Percentiles rank a stretch among this genome's conserved stretches.
Evolutionary conservation across 2,113 vertebrate species (phyloP).

Genomic region (Cyanoderma ruficeps): DNA sequence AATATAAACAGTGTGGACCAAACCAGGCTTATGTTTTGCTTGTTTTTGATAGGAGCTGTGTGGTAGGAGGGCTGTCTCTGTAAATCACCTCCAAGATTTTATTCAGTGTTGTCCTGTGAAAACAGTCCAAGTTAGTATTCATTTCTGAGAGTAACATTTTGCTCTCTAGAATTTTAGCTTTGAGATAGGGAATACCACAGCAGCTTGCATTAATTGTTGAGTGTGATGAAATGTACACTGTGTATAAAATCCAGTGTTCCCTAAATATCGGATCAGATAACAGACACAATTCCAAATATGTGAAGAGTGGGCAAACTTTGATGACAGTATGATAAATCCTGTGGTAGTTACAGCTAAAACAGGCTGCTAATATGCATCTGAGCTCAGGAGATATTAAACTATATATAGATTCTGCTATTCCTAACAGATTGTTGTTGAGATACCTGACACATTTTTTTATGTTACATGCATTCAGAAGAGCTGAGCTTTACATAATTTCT

Average conservation of each 20-base stretch:
- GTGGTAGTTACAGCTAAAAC: conserved; percentile 34
- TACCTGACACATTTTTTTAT: conserved; percentile 65
- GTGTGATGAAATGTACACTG: background rate
- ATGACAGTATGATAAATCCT: conserved; percentile 20
- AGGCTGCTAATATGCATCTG: conserved; percentile 41
- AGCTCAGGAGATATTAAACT: conserved; percentile 64
- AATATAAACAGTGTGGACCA: conserved; percentile 29
- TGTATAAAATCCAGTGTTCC: background rate
- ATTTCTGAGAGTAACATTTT: background rate
- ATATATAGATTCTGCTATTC: conserved; percentile 59
- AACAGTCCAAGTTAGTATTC: background rate
- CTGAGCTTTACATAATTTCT: conserved; percentile 64
- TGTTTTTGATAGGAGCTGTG: conserved; percentile 7
- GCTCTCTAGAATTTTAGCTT: background rate
- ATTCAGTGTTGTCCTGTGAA: conserved; percentile 32
- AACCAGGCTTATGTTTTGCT: background rate
- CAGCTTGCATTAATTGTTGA: background rate
- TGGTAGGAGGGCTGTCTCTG: background rate
- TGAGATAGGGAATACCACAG: background rate
- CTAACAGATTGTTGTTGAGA: conserved; percentile 60
- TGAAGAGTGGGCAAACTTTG: conserved; percentile 48
- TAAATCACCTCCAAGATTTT: conserved; percentile 31
- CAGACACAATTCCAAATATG: conserved; percentile 13
- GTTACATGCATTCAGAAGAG: conserved; percentile 44
- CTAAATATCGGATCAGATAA: background rate